Evolutionary conservation across 2,113 vertebrate genomes (phyloP).

Genomic region (Clarias gariepinus): DNA sequence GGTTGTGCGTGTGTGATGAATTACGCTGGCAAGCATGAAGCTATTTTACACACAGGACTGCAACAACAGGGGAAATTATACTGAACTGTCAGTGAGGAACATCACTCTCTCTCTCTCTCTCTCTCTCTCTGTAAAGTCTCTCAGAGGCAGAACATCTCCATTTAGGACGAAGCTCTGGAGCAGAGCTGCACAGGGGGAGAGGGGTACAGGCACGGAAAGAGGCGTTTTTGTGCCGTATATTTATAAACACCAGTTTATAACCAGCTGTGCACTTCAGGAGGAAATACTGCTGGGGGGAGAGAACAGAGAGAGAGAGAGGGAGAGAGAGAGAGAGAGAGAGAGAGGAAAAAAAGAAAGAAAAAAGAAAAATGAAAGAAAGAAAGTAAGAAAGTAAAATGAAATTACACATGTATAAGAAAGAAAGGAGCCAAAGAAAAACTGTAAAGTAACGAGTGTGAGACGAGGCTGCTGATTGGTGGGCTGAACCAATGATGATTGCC

Average conservation of each 20-base stretch:
- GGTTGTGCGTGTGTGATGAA: constrained; percentile 46
- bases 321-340: not conserved
- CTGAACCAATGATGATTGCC: too few relatives aligned
- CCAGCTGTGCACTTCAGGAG: not conserved
- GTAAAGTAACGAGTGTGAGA: not conserved
- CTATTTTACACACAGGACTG: constrained; percentile 25
- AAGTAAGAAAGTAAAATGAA: too few relatives aligned
- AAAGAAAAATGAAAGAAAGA: not conserved
- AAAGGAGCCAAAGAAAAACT: not conserved
- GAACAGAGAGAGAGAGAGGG: not conserved
- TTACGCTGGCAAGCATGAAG: constrained; percentile 35
- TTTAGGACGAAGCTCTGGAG: constrained; percentile 42
- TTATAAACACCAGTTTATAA: constrained; percentile 9
- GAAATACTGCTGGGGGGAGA: not conserved
- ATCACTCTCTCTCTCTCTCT: constrained; percentile 24
- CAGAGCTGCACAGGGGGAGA: not conserved
- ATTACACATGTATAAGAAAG: not conserved
- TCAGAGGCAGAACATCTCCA: constrained; percentile 33
- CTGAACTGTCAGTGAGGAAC: constrained; percentile 32
- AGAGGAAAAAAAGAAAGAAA: not conserved
- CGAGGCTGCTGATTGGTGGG: constrained; percentile 1
- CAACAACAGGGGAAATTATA: constrained; percentile 48
- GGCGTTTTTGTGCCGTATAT: constrained; percentile 1
- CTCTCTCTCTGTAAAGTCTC: not conserved
- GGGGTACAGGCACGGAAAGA: not conserved